These are phyloP conservation scores for Scelioninae gen. 1 DNA, from an alignment of 2,888 invertebrate genomes.

Conservation along the genomic window DNA sequence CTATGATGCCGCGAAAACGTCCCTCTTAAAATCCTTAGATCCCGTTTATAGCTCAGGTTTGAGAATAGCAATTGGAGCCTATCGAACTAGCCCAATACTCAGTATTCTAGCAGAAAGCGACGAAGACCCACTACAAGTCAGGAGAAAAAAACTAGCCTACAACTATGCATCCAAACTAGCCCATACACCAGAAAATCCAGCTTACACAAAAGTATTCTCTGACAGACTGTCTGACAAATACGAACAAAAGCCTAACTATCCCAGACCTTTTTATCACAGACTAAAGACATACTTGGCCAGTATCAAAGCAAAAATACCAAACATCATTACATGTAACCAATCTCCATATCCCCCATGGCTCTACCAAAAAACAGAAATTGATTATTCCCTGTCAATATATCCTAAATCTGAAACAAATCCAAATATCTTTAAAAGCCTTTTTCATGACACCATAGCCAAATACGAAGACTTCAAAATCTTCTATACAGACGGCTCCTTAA, in stretches of 20 bases:
- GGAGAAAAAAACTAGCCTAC: neutral
- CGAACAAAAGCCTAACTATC: neutral
- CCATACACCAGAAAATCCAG: neutral
- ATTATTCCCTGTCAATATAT: no score
- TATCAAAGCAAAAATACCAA: no score
- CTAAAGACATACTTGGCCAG: no score
- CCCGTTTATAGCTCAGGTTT: neutral
- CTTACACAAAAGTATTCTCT: neutral
- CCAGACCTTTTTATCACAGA: no score
- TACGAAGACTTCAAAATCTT: no score
- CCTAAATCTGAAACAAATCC: no score
- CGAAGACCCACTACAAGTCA: neutral
- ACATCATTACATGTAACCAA: no score
- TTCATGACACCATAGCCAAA: no score
- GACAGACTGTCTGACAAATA: neutral
- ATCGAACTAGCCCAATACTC: neutral
- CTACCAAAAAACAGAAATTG: no score
- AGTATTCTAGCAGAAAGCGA: slow-evolving; percentile 2
- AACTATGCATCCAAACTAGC: neutral
- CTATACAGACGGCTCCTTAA: no score
- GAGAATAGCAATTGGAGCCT: slow-evolving; percentile 4
- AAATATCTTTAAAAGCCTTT: no score
- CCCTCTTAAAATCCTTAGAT: neutral
- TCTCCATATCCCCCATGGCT: no score
- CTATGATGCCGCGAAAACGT: slow-evolving; percentile 50